Evolutionary conservation across 2,888 invertebrate species (phyloP), one percentile per base, ranked within the genome.

Genomic region (Microdon myrmicae): DNA sequence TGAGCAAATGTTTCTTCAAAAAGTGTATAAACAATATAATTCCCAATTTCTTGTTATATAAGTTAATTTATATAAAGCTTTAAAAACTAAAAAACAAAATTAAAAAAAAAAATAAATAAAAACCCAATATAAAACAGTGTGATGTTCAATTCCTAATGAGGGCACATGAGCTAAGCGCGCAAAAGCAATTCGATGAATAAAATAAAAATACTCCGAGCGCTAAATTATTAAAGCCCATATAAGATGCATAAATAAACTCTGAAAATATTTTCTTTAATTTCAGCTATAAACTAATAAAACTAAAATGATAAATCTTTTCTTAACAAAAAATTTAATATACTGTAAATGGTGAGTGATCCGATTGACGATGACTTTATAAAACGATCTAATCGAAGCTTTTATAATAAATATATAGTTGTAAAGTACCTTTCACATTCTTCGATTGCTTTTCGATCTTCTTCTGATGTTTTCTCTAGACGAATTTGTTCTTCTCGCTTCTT

Each of bases 401-500:
- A 32, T 17, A 37, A 23, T 19, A 17, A 49, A 31, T 19, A 35
- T 1, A 39, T 45, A 13, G 6, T 28, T 12, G 12, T 31, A 26
- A 41, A 38, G 71, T 79, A 86, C 86, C 84, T 83, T 76, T 87
- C 86, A 69, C 85, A 85, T 70, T 86, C 84, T 71, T 87, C 87
- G 44, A 87, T 78, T 34, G 85, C 85, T 66, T 82, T 83, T 68
- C 82, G 82, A 72, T 82, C 80, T 55, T 79, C 78, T 71, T 74
- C 77, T 2, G 77, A 78, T 47, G 72, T 74, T 26, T 71, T 71
- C 13, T 69, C 81, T 28, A 81, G 80, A 8, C 85, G 75, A 3
- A 59, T 49, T 69, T 86, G 84, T 0, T 82, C 83, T 13, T 86
- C 84, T 56, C 84, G 82, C 67, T 83, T 83, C 71, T 84, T 83